A percentile compares a stretch with the other conserved stretches of the same genome.
Conservation (phyloP, 1,140 invertebrate species). For the Elymnias hypermnestra region DNA sequence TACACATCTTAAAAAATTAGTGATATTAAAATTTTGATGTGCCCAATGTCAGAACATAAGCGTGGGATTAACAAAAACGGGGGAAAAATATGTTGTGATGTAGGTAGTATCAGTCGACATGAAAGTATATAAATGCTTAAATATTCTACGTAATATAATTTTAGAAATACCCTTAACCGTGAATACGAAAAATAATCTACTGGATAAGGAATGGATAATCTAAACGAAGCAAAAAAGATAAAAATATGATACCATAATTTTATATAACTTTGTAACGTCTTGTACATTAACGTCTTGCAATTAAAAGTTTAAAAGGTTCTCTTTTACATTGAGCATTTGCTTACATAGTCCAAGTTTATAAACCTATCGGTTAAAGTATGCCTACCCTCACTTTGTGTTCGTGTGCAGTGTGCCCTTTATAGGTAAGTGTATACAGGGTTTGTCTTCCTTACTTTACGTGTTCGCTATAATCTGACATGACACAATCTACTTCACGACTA, state of each 20-base stretch:
- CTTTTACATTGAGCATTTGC: constrained; percentile 44
- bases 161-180: constrained; percentile 41
- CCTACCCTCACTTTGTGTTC: constrained; percentile 30
- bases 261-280: constrained; percentile 27
- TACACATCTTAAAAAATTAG: constrained; percentile 38
- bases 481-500: constrained; percentile 31
- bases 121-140: constrained; percentile 62
- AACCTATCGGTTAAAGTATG: constrained; percentile 18
- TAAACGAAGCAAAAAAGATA: constrained; percentile 26
- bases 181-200: constrained; percentile 46
- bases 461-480: constrained; percentile 16
- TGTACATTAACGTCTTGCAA: constrained; percentile 46
- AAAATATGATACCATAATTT: constrained; percentile 35
- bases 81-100: constrained; percentile 19
- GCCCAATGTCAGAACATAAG: too few species aligned
- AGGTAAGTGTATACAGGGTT: constrained; percentile 21
- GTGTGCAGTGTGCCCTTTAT: constrained; percentile 31
- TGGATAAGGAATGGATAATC: constrained; percentile 65
- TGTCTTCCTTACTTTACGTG: constrained; percentile 7
- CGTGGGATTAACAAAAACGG: too few species aligned
- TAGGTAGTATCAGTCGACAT: constrained; percentile 46
- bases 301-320: constrained; percentile 73
- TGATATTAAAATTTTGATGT: too few species aligned
- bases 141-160: constrained; percentile 43
- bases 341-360: constrained; percentile 32